These are phyloP conservation scores for Paraplagusia blochii DNA, from an alignment of 2,113 vertebrate genomes.

Conservation along the genomic window DNA sequence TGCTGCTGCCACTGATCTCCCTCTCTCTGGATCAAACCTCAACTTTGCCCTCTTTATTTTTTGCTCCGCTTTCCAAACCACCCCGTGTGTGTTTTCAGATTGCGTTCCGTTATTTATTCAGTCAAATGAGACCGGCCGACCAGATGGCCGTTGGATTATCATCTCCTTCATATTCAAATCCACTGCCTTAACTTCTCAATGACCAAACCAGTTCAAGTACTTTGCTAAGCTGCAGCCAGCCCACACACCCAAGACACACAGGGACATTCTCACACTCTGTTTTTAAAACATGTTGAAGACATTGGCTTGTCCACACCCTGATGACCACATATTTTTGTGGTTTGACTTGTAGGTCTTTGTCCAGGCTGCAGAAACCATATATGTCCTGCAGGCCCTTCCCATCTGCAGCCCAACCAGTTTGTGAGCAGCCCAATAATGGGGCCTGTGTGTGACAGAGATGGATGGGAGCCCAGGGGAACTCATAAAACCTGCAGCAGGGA, in stretches of 20 bases:
- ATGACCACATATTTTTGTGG: slow-evolving; percentile 55
- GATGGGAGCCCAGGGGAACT: slow-evolving; percentile 82
- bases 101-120: slow-evolving; percentile 73
- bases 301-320: slow-evolving; percentile 55
- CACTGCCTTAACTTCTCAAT: slow-evolving; percentile 66
- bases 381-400: slow-evolving; percentile 76
- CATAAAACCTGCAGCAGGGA: slow-evolving; percentile 78
- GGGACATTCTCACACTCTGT: slow-evolving; percentile 39
- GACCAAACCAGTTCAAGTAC: slow-evolving; percentile 64
- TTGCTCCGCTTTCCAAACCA: slow-evolving; percentile 49
- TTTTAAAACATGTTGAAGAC: slow-evolving; percentile 49
- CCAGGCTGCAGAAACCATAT: slow-evolving; percentile 68
- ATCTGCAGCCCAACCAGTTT: slow-evolving; percentile 74
- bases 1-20: slow-evolving; percentile 35
- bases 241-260: slow-evolving; percentile 21
- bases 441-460: slow-evolving; percentile 81
- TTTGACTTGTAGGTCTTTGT: slow-evolving; percentile 68
- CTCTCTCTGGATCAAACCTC: slow-evolving; percentile 44
- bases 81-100: slow-evolving; percentile 76
- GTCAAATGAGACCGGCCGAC: slow-evolving; percentile 70
- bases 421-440: slow-evolving; percentile 77
- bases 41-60: slow-evolving; percentile 66
- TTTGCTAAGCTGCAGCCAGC: slow-evolving; percentile 46
- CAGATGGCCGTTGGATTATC: slow-evolving; percentile 80
- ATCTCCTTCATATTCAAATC: slow-evolving; percentile 78